Conservation (phyloP, 2,113 vertebrate species). For the Rhipidura dahli region DNA sequence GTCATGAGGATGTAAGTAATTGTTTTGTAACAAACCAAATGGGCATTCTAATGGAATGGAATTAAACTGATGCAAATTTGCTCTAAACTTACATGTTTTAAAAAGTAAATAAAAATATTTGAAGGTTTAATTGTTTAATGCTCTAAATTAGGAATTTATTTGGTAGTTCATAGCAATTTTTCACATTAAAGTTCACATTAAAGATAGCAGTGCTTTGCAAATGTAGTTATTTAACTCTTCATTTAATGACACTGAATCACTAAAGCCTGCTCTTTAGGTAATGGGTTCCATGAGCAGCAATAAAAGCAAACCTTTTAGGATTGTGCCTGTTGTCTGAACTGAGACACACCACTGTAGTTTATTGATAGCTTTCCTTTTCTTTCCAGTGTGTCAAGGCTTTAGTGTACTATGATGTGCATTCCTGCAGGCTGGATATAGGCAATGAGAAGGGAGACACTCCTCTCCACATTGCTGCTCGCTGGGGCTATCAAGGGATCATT, state of each 20-base stretch:
- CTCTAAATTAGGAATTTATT: background rate
- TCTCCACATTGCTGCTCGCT: slow-evolving; percentile 90
- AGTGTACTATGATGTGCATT: slow-evolving; percentile 89
- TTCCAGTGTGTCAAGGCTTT: slow-evolving; percentile 95
- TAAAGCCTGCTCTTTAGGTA: background rate
- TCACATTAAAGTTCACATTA: background rate
- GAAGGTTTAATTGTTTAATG: background rate
- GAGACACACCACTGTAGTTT: background rate
- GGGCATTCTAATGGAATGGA: background rate
- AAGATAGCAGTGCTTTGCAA: background rate
- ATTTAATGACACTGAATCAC: background rate
- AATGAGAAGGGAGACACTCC: slow-evolving; percentile 95
- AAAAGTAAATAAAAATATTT: background rate
- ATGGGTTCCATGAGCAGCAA: background rate
- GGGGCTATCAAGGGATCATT: slow-evolving; percentile 95
- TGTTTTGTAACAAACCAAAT: slow-evolving; percentile 27
- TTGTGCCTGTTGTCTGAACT: background rate
- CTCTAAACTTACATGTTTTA: background rate
- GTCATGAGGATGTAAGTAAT: slow-evolving; percentile 90
- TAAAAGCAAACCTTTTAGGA: background rate
- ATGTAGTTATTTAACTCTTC: background rate
- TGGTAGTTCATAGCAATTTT: background rate
- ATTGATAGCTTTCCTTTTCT: slow-evolving; percentile 19
- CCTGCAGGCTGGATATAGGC: slow-evolving; percentile 84
- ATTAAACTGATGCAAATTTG: background rate